These are phyloP conservation scores for Metaphire vulgaris DNA, from an alignment of 1,140 invertebrate species.

Conservation along the genomic window DNA sequence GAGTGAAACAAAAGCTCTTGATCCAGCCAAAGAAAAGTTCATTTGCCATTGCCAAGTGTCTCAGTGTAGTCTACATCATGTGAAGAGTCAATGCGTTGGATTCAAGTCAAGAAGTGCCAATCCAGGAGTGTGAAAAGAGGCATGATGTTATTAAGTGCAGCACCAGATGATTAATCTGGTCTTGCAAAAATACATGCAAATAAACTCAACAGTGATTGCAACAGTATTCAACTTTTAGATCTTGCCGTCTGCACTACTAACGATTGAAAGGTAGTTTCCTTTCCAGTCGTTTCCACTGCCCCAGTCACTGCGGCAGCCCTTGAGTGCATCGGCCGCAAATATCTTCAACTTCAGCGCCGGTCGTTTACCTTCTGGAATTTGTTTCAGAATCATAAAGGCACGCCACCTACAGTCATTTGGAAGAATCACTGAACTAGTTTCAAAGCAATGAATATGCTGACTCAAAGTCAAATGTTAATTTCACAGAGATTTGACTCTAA, in stretches of 20 bases:
- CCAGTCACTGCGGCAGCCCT: conserved; percentile 69
- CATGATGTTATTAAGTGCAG: no score
- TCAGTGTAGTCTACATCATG: no score
- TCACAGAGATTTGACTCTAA: no score
- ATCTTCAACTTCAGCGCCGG: conserved; percentile 75
- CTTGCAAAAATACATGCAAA: neutral
- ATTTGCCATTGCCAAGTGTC: no score
- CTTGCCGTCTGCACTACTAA: conserved; percentile 36
- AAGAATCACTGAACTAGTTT: no score
- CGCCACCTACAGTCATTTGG: conserved; percentile 69
- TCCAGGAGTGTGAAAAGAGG: no score
- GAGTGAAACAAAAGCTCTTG: no score
- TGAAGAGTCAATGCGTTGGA: no score
- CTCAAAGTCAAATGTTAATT: no score
- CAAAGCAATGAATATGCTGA: no score
- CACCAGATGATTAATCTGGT: neutral
- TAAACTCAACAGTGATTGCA: neutral
- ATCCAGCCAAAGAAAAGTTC: no score
- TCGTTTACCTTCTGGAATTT: conserved; percentile 75
- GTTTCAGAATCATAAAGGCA: conserved; percentile 74
- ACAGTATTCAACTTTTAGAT: neutral
- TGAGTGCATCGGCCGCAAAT: conserved; percentile 68
- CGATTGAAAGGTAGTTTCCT: conserved; percentile 78
- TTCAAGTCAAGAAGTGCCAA: no score
- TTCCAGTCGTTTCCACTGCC: conserved; percentile 78